Evolutionary conservation across 2,888 invertebrate species (phyloP), one percentile per base, ranked within the genome.

Genomic region (Hemistola chrysoprasaria): DNA sequence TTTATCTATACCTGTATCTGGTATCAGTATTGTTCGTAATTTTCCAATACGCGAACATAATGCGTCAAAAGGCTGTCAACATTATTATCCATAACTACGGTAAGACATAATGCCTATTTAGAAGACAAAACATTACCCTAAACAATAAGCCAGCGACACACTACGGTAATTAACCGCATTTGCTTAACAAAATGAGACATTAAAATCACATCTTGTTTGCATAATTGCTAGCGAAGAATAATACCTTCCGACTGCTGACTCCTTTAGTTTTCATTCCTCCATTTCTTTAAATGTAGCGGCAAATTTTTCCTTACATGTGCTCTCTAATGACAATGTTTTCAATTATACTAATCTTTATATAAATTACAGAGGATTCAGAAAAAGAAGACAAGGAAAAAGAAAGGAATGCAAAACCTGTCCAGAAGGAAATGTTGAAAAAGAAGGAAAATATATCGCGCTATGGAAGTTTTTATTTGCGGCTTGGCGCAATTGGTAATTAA

Each of bases 401-500:
- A 30, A 80, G 63, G 59, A 79, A 66, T 50, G 77, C 60, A 7
- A 84, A 77, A 73, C 56, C 58, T 22, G 69, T 72, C 23, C 76
- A 76, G n/a, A 71, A 43, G 47, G 80, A 79, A 48, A 83, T 73
- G 68, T 55, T 59, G 46, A 86, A 82, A 62, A 65, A 59, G 40
- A 87, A 87, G 56, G 84, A 84, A 54, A 68, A 49, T 47, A 78
- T 87, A 56, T 80, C 87, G 25, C 72, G 94, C 59, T 95, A 95
- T 70, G 96, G 96, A 33, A 96, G 95, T 78, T 96, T 97, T 78
- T 97, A 96, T 80, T 90, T 97, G 35, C 90, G 96, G 56, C 92
- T 96, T 23, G 96, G 96, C 33, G 96, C 96, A 36, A 93, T 95
- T 56, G 94, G 94, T 93, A 83, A 80, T n/a, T n/a, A n/a, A n/a